Base-by-base conservation (phyloP, 2,888 invertebrate species). In the Geophilus truncorum region DNA sequence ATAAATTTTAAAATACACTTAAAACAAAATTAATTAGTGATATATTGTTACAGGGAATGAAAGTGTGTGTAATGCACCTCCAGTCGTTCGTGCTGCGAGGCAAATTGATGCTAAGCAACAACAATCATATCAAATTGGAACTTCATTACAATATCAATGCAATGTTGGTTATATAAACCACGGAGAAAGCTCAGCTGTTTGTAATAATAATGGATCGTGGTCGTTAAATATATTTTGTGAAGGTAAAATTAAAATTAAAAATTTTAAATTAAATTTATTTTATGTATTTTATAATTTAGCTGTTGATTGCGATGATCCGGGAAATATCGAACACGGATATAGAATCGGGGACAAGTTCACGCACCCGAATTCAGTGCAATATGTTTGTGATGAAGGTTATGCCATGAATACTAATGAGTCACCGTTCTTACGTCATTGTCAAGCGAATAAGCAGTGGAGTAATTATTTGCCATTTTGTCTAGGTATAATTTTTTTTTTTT, bases 371-470 rank as follows among this genome's bases (percentile, higher is more conserved):
- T 32, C 30, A 40, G 78, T 78, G 5, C 32, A 78, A 40, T 78
- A 40, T 15, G 9, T 78, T 25, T 78, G 78, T 21, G n/a, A 78
- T 21, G 78, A 78, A 78, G 78, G 78, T 36, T 25, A 78, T 23
- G 15, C 40, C 3, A 78, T 78, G 78, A 78, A 30, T 25, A 25
- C 36, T 36, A 34, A 34, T 32, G 34, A 76, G 15, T 25, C 28
- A n/a, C 30, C 30, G 5, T 32, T n/a, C 34, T 6, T 78, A 12
- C 34, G 78, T 36, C 34, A 78, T 21, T 79, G 79, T 28, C 79
- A 79, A 79, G 79, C 57, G 15, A 79, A 79, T 57, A 28, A 25
- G n/a, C 51, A 57, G n/a, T 79, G 79, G 79, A 79, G 79, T 57
- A 51, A 51, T 57, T 30, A 57, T 7, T 18, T 57, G 79, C 79